Base-by-base conservation (phyloP, 2,113 vertebrate species). In the Trematocara marginatum region DNA sequence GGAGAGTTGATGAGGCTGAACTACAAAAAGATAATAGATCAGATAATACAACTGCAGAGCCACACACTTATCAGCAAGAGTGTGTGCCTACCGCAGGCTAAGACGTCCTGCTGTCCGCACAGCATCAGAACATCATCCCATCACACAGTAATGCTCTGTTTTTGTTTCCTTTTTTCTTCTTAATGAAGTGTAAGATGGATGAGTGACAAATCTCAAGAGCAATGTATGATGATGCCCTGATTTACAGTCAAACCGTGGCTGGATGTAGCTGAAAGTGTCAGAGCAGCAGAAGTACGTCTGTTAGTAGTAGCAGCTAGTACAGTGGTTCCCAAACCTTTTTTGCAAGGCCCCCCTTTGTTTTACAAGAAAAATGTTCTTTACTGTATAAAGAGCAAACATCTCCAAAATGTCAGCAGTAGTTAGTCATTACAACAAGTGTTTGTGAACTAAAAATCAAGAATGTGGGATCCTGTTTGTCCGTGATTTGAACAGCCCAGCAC, bases 1-100 rank as follows among this genome's bases (percentile, higher is more conserved):
- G 57, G 61, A 51, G 82, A 82, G 80, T 82, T 81, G 82, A 92
- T 89, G 92, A 90, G 80, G 79, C 88, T 74, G 83, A 93, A 90
- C 76, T n/a, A 79, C 69, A 80, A 81, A 89, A 57, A 66, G 79
- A 66, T 18, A n/a, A 85, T 81, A 81, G 20, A 89, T 91, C 76
- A 83, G 12, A 11, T 53, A 53, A 53, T 53, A 53, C 52, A 53
- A 23, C 52, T 53, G n/a, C n/a, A 53, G 52, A 23, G 3, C 6
- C 20, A 54, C 20, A 54, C 52, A 23, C 52, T 54, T 23, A 54
- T 12, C 78, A 80, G 76, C 85, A 47, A 74, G 31, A 66, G 83
- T 83, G 80, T 83, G 57, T 84, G 71, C 51, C 83, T 53, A 88
- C 81, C 64, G n/a, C 10, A 51, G 86, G 87, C 90, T 47, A 80